phyloP scores from a whole-genome alignment of 2,797 vertebrate genomes.

The Brachyalestes nurse region DNA sequence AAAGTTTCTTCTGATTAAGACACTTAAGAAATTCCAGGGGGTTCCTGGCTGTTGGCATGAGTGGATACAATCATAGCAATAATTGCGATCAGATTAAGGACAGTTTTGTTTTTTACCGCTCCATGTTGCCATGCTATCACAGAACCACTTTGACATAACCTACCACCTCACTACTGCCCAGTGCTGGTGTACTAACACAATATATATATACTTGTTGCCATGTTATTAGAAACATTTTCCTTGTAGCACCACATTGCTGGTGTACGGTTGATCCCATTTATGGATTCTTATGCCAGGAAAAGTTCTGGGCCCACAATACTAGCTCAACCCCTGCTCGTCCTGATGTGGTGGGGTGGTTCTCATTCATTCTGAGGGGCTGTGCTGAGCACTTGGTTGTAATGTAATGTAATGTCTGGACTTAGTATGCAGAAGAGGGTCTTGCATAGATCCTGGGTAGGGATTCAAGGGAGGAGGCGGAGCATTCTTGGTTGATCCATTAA shows the following conservation, averaged over 20 bases:
- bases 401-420: neutral
- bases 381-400: neutral
- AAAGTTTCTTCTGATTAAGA: neutral
- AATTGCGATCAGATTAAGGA: too few species aligned
- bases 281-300: too few species aligned
- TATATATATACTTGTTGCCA: neutral
- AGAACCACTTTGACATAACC: too few species aligned
- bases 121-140: too few species aligned
- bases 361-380: neutral
- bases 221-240: too few species aligned
- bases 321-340: too few species aligned
- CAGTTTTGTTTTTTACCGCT: too few species aligned
- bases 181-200: neutral
- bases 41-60: neutral
- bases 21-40: neutral
- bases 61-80: neutral
- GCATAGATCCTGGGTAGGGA: neutral
- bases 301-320: too few species aligned
- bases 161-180: neutral
- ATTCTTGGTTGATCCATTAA: constrained; percentile 7
- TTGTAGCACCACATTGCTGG: too few species aligned
- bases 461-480: neutral
- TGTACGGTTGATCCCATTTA: too few species aligned
- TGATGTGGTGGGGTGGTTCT: too few species aligned
- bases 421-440: neutral